These are phyloP conservation scores for Melopsittacus undulatus DNA, from an alignment of 2,797 vertebrate species.

Conservation along the genomic window DNA sequence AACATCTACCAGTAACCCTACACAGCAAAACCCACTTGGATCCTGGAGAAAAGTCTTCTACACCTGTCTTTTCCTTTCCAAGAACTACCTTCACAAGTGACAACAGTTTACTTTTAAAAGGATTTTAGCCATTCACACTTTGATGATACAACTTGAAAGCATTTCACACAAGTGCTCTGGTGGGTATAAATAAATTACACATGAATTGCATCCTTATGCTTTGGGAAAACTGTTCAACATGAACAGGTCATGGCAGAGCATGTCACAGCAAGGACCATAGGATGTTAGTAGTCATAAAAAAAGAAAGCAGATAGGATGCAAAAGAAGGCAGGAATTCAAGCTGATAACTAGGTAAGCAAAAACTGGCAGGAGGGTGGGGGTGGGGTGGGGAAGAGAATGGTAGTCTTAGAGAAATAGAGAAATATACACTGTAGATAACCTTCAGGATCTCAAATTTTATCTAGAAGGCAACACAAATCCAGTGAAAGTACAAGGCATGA, in stretches of 20 bases:
- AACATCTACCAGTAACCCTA: background rate
- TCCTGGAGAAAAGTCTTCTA: background rate
- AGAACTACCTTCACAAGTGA: background rate
- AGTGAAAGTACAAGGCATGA: background rate
- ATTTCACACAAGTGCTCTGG: background rate
- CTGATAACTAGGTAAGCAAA: background rate
- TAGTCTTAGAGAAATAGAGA: background rate
- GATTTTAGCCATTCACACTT: background rate
- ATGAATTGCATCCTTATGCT: background rate
- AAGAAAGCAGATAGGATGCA: background rate
- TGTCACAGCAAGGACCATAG: background rate
- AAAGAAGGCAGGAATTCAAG: background rate
- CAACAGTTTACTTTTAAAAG: background rate
- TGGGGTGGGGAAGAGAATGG: background rate
- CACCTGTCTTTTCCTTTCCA: background rate
- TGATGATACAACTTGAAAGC: background rate
- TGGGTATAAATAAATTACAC: background rate
- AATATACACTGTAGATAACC: background rate
- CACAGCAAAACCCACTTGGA: background rate
- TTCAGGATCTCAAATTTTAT: background rate
- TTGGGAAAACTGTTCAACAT: background rate
- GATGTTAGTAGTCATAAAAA: background rate
- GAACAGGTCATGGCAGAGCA: background rate
- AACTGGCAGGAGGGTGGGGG: rapidly evolving
- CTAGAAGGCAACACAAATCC: background rate